Conservation (phyloP, 2,888 invertebrate genomes). For the Tipula unca region DNA sequence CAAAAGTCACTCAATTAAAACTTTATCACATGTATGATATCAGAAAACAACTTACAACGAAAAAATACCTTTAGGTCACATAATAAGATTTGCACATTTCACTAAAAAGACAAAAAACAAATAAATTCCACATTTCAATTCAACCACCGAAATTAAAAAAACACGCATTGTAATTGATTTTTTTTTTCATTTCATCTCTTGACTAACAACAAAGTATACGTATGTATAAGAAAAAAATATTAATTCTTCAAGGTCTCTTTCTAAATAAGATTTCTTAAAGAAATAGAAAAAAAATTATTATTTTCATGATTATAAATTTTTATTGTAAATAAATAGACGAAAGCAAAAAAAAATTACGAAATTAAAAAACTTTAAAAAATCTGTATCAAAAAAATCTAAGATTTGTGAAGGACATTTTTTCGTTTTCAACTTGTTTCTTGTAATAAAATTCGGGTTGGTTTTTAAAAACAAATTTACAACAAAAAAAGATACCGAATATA, state of each 20-base stretch:
- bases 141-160: not conserved
- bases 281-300: not conserved
- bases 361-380: not conserved
- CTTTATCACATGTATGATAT: not conserved
- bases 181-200: not conserved
- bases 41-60: not conserved
- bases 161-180: not conserved
- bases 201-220: not conserved
- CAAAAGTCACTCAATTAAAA: not conserved
- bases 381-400: not conserved
- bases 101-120: not conserved
- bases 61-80: not conserved
- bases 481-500: not conserved
- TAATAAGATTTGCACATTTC: not conserved
- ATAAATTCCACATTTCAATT: not conserved
- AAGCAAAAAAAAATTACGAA: constrained; percentile 1
- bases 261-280: not conserved
- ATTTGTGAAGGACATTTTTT: not conserved
- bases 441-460: not conserved
- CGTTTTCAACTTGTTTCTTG: not conserved
- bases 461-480: not conserved
- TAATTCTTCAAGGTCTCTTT: not conserved
- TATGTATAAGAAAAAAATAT: not conserved
- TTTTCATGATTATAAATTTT: constrained; percentile 9
- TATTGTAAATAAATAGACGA: constrained; percentile 8